Conservation (phyloP, 2,888 invertebrate genomes). For the Pristionchus arcanus region DNA sequence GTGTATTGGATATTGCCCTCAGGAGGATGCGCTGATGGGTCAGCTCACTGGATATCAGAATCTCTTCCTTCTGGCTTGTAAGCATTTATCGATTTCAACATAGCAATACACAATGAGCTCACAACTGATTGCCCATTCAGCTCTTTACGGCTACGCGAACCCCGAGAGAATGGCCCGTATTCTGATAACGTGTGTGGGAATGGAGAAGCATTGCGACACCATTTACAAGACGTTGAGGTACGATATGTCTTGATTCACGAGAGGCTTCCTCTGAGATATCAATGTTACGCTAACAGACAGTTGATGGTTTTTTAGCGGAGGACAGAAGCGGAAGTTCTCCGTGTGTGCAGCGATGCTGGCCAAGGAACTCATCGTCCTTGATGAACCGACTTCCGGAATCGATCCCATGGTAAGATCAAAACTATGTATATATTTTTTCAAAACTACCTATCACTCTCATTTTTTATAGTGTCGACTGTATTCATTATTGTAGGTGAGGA, state of each 20-base stretch:
- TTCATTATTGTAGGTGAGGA: constrained; percentile 82
- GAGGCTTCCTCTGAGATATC: no score
- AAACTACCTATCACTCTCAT: no score
- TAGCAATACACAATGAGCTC: background rate
- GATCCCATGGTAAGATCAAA: constrained; percentile 81
- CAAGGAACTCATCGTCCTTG: constrained; percentile 85
- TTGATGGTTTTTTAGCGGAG: no score
- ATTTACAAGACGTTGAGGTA: constrained; percentile 61
- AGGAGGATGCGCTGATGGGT: constrained; percentile 74
- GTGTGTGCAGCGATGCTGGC: constrained; percentile 88
- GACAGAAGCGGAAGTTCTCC: constrained; percentile 89
- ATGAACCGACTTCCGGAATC: constrained; percentile 80
- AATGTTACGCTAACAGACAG: no score
- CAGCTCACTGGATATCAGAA: constrained; percentile 74
- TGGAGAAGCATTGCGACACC: constrained; percentile 71
- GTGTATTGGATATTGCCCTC: constrained; percentile 77
- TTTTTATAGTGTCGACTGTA: no score
- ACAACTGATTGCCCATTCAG: background rate
- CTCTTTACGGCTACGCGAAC: constrained; percentile 23
- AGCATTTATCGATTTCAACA: constrained; percentile 57
- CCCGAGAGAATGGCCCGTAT: constrained; percentile 5
- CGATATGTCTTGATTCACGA: no score
- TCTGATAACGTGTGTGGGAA: constrained; percentile 66
- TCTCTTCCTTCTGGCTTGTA: constrained; percentile 67
- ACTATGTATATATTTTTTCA: no score